phyloP scores from a whole-genome alignment of 2,888 invertebrate genomes.

The Troides aeacus region DNA sequence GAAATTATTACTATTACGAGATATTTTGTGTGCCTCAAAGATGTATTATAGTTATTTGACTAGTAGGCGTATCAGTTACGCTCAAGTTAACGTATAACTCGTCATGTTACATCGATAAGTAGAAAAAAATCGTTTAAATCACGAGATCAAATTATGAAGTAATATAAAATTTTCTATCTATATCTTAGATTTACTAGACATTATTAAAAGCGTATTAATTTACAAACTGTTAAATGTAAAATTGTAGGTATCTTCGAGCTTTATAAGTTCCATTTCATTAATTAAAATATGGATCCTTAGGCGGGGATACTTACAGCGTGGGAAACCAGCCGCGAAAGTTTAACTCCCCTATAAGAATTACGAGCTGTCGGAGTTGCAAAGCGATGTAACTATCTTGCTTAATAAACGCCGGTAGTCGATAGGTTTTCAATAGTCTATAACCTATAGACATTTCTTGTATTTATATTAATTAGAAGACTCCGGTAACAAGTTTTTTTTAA shows the following conservation, averaged over 20 bases:
- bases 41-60: too few species aligned
- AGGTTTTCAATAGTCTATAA: slow-evolving; percentile 30
- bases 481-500: too few species aligned
- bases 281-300: slow-evolving; percentile 23
- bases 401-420: slow-evolving; percentile 27
- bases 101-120: background rate
- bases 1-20: too few species aligned
- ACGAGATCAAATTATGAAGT: too few species aligned
- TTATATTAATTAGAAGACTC: slow-evolving; percentile 29
- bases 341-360: slow-evolving; percentile 25
- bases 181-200: background rate
- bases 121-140: background rate
- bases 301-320: slow-evolving; percentile 13
- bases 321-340: slow-evolving; percentile 18
- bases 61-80: too few species aligned
- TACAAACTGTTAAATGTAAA: background rate
- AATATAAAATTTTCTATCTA: background rate
- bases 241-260: slow-evolving; percentile 7
- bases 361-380: slow-evolving; percentile 15
- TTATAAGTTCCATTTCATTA: slow-evolving; percentile 15
- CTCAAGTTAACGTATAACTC: too few species aligned
- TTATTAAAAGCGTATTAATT: background rate
- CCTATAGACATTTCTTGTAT: slow-evolving; percentile 28
- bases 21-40: too few species aligned
- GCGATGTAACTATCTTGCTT: slow-evolving; percentile 27